Evolutionary conservation across 2,797 vertebrate species (phyloP), one percentile per base, ranked within the genome.

Genomic region (Macropodus opercularis): DNA sequence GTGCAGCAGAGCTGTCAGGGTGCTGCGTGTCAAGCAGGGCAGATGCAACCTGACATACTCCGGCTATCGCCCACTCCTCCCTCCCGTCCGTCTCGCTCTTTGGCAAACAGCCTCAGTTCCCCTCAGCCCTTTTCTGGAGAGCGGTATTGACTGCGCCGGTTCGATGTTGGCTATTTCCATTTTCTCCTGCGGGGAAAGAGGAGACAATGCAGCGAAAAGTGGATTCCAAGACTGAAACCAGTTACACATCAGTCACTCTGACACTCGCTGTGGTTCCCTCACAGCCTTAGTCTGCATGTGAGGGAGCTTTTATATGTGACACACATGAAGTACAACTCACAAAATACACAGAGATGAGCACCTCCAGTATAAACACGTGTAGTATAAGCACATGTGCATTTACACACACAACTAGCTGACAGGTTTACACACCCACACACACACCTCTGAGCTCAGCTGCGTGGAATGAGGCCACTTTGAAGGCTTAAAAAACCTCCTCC

Each of bases 391-490:
- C 15, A 15, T 3, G 58, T 27, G 15, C 15, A 61, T 61, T 51
- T 41, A 21, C 31, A 63, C 8, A 14, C 9, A 57, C 17, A 69
- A 10, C 7, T 29, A 29, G 11, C n/a, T n/a, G n/a, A n/a, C n/a
- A n/a, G n/a, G n/a, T 23, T 24, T 27, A 32, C 62, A 52, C 8
- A 66, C 9, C 53, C 39, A 24, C 40, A 48, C 68, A 52, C 54
- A 71, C 70, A 79, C 70, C 53, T 66, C 73, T 72, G 83, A 74
- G 79, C 86, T 89, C 85, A 86, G 86, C 86, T 89, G 83, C 82
- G 83, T 85, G 81, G 84, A 85, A 85, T 83, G 79, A 81, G 78
- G 80, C 71, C 86, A 87, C 86, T 86, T 89, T 89, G 81, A 89
- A 86, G 84, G 82, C 73, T 75, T 85, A 85, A 84, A 86, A 84